phyloP scores from a whole-genome alignment of 2,797 vertebrate genomes.

The Sternotherus odoratus region DNA sequence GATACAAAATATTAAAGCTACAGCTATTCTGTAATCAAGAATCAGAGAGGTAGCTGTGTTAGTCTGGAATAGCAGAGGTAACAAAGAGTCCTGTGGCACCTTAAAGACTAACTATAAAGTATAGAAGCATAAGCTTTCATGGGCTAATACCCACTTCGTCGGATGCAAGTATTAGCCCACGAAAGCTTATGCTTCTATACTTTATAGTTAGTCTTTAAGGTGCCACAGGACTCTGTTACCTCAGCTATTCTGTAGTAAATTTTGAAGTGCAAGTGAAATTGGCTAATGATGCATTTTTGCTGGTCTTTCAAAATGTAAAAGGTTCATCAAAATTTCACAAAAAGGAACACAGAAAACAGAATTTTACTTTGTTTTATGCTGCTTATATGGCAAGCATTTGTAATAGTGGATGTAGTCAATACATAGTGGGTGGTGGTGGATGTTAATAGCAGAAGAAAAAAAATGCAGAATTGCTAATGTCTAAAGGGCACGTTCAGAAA shows the following conservation, averaged over 20 bases:
- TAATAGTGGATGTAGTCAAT: neutral
- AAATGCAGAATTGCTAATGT: neutral
- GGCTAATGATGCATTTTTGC: neutral
- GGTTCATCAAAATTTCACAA: neutral
- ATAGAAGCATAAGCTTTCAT: no score
- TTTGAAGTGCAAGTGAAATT: neutral
- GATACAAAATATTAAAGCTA: neutral
- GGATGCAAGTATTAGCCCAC: no score
- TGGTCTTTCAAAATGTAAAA: neutral
- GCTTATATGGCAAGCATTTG: neutral
- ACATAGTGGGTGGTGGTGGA: neutral
- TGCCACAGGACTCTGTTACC: no score
- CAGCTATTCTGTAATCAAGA: neutral
- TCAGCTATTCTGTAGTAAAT: neutral
- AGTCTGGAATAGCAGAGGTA: no score
- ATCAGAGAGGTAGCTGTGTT: no score
- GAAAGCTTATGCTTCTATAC: no score
- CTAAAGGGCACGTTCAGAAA: neutral
- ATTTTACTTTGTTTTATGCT: neutral
- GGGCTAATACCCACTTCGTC: no score
- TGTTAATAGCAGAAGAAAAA: neutral
- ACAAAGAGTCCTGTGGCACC: no score
- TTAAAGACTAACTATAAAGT: no score
- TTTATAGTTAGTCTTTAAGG: no score
- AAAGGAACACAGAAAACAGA: neutral